Evolutionary conservation across 1,140 invertebrate genomes (phyloP).

Genomic region (Mya arenaria): DNA sequence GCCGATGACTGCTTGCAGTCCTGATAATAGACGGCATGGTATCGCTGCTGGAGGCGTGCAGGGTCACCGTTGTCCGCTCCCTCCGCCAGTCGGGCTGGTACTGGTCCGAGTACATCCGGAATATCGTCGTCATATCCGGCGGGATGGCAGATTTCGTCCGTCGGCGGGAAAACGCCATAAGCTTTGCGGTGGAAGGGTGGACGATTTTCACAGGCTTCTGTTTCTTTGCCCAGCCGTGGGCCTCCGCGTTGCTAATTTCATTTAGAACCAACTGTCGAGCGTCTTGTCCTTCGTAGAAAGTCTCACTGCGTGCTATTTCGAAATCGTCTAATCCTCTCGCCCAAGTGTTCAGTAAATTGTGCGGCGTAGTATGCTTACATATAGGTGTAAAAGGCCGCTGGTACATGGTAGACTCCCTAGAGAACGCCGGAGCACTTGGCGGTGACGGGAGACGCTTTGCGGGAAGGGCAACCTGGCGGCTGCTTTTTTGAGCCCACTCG

Average conservation of each 20-base stretch:
- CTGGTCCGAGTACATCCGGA: conserved; percentile 76
- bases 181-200: conserved; percentile 69
- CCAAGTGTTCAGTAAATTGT: conserved; percentile 25
- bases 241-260: conserved; percentile 65
- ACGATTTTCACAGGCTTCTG: conserved; percentile 33
- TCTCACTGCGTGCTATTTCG: conserved; percentile 59
- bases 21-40: conserved; percentile 28
- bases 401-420: conserved; percentile 73
- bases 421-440: conserved; percentile 62
- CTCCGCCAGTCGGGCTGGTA: conserved; percentile 71
- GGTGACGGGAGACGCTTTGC: conserved; percentile 33
- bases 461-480: conserved; percentile 48
- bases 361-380: conserved; percentile 59
- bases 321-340: conserved; percentile 32
- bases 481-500: conserved; percentile 70
- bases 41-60: conserved; percentile 24
- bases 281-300: conserved; percentile 68
- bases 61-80: conserved; percentile 8
- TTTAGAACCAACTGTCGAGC: conserved; percentile 70
- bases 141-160: conserved; percentile 55
- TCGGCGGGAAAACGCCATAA: conserved; percentile 57
- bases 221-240: conserved; percentile 57
- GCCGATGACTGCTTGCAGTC: neutral
- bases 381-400: conserved; percentile 51
- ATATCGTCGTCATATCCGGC: conserved; percentile 69